These are phyloP conservation scores for Periophthalmodon schlosseri DNA, from an alignment of 2,113 vertebrate species.

Conservation along the genomic window DNA sequence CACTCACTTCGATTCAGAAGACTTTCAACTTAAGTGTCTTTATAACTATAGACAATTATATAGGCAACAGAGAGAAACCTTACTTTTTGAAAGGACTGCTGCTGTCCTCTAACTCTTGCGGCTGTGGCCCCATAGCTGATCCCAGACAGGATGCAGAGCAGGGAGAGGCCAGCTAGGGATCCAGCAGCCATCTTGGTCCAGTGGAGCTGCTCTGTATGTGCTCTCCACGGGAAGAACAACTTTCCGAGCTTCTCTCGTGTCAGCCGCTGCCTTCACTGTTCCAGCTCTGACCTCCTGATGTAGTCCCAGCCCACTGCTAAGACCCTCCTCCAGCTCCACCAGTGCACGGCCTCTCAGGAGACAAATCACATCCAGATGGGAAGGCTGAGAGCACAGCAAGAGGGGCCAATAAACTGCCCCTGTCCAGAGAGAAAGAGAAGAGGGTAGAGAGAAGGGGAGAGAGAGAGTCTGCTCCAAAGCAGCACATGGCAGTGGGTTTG, in stretches of 20 bases:
- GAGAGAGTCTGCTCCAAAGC: not conserved
- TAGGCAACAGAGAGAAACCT: not conserved
- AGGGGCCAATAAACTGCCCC: not conserved
- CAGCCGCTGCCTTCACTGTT: not conserved
- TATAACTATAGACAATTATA: not conserved
- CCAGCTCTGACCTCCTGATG: not conserved
- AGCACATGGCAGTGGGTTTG: not conserved
- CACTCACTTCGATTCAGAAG: not conserved
- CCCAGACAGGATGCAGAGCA: conserved; percentile 5
- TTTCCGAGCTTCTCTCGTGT: not conserved
- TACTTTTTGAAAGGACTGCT: not conserved
- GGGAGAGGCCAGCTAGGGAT: not conserved
- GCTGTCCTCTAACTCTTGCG: conserved; percentile 2
- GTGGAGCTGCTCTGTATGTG: not conserved
- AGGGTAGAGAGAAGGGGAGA: not conserved
- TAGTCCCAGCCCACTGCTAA: not conserved
- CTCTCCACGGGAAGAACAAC: not conserved
- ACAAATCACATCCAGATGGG: conserved; percentile 14
- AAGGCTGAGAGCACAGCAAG: conserved; percentile 1
- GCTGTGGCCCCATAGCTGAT: conserved; percentile 1
- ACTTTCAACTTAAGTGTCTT: not conserved
- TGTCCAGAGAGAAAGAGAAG: not conserved
- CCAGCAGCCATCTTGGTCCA: conserved; percentile 4
- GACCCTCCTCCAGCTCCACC: conserved; percentile 4
- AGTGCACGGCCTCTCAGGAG: conserved; percentile 1